Evolutionary conservation across 2,113 vertebrate species (phyloP).

Genomic region (Microtus oregoni): DNA sequence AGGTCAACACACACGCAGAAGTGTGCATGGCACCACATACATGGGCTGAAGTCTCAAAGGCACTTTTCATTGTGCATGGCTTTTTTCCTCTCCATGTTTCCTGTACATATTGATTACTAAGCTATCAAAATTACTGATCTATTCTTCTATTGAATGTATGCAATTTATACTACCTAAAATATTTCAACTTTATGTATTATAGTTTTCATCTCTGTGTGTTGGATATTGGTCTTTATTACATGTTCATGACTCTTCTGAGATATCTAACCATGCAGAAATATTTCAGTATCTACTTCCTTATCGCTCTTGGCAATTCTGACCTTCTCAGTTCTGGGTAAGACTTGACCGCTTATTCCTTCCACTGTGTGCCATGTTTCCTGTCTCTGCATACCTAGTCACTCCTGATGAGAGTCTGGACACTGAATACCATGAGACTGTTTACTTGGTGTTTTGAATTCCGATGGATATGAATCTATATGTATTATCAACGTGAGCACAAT

Average conservation of each 20-base stretch:
- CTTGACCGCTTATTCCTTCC: not conserved
- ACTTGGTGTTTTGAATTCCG: not conserved
- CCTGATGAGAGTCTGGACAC: not conserved
- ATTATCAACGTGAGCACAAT: not conserved
- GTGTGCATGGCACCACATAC: rapidly evolving
- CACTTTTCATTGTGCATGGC: too few relatives aligned
- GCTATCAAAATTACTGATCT: not conserved
- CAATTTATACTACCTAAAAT: not conserved
- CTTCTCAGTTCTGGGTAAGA: not conserved
- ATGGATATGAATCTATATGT: too few relatives aligned
- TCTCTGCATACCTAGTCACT: not conserved
- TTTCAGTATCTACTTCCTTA: not conserved
- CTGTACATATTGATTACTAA: not conserved
- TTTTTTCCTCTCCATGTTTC: not conserved
- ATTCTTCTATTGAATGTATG: not conserved
- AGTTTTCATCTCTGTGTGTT: not conserved
- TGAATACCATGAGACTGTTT: not conserved
- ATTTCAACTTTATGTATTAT: not conserved
- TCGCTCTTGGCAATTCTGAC: not conserved
- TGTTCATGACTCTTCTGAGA: not conserved
- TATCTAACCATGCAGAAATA: not conserved
- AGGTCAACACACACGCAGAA: too few relatives aligned
- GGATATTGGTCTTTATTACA: too few relatives aligned
- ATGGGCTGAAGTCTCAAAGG: not conserved
- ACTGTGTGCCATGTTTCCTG: not conserved